Base-by-base conservation (phyloP, 2,113 vertebrate genomes). In the Solea senegalensis region DNA sequence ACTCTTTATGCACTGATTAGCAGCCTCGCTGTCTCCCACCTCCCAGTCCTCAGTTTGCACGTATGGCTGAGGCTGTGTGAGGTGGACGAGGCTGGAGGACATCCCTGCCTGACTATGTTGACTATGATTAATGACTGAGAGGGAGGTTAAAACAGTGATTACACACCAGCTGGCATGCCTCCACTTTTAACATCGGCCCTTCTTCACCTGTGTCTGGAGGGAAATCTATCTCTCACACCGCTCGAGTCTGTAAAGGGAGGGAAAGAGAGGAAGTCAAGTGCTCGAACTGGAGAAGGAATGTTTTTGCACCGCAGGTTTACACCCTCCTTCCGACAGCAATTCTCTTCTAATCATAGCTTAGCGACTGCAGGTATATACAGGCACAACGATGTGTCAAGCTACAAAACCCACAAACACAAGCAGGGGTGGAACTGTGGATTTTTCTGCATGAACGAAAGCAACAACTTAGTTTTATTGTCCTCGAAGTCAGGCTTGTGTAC, bases 141-240 rank as follows among this genome's bases (percentile, higher is more conserved):
- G 66, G 70, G 72, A 87, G 83, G 83, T 84, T 86, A 81, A 86
- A 90, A 73, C 81, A 82, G 85, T 88, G 88, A 86, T 90, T 90
- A 81, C 79, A 69, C 78, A 82, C 69, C 82, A 75, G 78, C 75
- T 88, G 87, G 80, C 55, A 65, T 49, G 59, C 65, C 69, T 83
- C 81, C 52, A 64, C 78, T 78, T 76, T 75, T 68, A 81, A 79
- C 78, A 64, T 68, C 76, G 61, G 52, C 61, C 60, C 54, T 59
- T 81, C 62, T 86, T 86, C 80, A 81, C 78, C 65, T 63, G 59
- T 43, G 70, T 82, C 82, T 78, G 78, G 70, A 62, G 80, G 72
- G 77, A 60, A 65, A 75, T 73, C 54, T 80, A 45, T 69, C 63
- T 9, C 56, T 65, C 48, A 14, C 52, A 44, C 62, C 34, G 68